A percentile compares a stretch with the other conserved stretches of the same genome.
phyloP scores from a whole-genome alignment of 2,797 vertebrate species.

The Sebastes trivittatus region DNA sequence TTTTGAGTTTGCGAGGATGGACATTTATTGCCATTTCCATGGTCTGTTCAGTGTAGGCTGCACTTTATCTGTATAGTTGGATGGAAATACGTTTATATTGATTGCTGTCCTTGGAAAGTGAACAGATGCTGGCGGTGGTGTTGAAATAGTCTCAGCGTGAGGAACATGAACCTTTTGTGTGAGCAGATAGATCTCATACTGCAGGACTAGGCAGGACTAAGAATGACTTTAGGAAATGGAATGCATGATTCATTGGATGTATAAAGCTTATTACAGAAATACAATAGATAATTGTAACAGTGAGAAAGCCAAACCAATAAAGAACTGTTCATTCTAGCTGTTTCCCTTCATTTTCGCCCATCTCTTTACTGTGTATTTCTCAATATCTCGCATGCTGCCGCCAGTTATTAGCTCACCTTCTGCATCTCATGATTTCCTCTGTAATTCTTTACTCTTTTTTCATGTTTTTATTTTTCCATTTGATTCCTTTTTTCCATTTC shows the following conservation, averaged over 20 bases:
- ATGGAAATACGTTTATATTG: conserved; percentile 74
- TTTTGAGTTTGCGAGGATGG: conserved; percentile 54
- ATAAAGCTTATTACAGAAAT: conserved; percentile 68
- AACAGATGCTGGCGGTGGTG: conserved; percentile 60
- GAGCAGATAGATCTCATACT: conserved; percentile 57
- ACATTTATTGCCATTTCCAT: conserved; percentile 72
- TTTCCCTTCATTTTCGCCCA: conserved; percentile 16
- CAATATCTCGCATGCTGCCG: conserved; percentile 2
- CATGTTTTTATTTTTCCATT: neutral
- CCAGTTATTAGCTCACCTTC: conserved; percentile 16
- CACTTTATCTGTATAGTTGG: conserved; percentile 57
- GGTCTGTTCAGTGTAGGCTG: conserved; percentile 55
- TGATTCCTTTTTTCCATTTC: conserved; percentile 19
- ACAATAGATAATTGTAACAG: conserved; percentile 63
- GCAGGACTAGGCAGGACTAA: conserved; percentile 43
- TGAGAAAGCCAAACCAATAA: conserved; percentile 46
- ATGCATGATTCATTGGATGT: conserved; percentile 56
- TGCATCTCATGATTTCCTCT: conserved; percentile 11
- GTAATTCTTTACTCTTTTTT: conserved; percentile 2
- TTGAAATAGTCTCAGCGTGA: conserved; percentile 64
- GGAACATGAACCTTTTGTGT: conserved; percentile 69
- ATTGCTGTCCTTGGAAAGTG: conserved; percentile 75
- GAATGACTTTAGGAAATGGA: conserved; percentile 61
- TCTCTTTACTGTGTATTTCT: conserved; percentile 14
- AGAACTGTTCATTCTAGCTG: conserved; percentile 14